phyloP scores from a whole-genome alignment of 2,888 invertebrate genomes.

The Heliconius sara region DNA sequence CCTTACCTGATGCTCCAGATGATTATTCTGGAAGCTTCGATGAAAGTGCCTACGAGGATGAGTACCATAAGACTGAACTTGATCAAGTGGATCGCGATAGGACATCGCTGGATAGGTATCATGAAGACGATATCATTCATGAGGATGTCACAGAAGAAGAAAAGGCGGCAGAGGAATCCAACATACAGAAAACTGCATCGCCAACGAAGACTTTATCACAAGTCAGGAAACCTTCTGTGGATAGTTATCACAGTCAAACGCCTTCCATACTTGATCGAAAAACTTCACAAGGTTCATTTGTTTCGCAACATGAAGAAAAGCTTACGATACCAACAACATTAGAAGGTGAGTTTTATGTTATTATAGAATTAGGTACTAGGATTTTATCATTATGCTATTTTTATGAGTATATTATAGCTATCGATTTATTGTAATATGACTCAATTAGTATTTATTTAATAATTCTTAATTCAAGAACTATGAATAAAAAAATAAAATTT shows the following conservation, averaged over 20 bases:
- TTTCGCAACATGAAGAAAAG: conserved; percentile 82
- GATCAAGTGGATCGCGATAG: conserved; percentile 77
- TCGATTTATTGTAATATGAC: not conserved
- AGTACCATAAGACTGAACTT: conserved; percentile 81
- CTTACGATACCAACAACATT: conserved; percentile 70
- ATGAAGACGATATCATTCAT: conserved; percentile 72
- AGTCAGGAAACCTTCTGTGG: conserved; percentile 75
- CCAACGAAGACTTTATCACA: conserved; percentile 71
- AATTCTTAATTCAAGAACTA: no score
- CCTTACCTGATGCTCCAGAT: conserved; percentile 79
- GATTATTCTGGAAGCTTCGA: conserved; percentile 74
- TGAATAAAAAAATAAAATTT: conserved; percentile 11
- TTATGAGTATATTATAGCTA: not conserved
- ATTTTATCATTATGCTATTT: not conserved
- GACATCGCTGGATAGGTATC: conserved; percentile 76
- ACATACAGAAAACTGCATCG: conserved; percentile 72
- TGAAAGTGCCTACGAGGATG: conserved; percentile 83
- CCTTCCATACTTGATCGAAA: conserved; percentile 76
- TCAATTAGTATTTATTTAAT: not conserved
- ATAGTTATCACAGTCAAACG: conserved; percentile 78
- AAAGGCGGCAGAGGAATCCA: conserved; percentile 65
- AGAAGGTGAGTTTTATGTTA: conserved; percentile 63
- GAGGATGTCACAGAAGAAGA: conserved; percentile 71
- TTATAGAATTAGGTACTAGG: not conserved
- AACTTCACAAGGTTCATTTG: conserved; percentile 78